Base-by-base conservation (phyloP, 2,113 vertebrate genomes). In the Sialia sialis region DNA sequence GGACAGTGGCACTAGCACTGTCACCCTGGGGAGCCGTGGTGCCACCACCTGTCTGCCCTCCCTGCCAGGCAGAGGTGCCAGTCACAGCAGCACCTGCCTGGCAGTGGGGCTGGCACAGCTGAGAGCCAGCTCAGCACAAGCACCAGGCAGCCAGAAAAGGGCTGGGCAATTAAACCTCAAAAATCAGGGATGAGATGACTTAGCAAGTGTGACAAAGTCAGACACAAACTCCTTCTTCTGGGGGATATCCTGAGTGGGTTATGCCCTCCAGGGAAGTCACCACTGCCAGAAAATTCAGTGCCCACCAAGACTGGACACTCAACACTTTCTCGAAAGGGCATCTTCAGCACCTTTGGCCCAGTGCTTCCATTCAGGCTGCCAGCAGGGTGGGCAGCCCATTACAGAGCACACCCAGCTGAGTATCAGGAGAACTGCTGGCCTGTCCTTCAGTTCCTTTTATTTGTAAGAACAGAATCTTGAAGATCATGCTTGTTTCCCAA, bases 401-500 rank as follows among this genome's bases (percentile, higher is more conserved):
- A 16, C 25, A 10, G 26, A 41, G 23, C 10, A 4, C 0, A 2
- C 7, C 44, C 36, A 34, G 6, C 12, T 0, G 0, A 62, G 43
- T 13, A 19, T 3, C 56, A 18, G 23, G 9, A 66, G 13, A 68
- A 1, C 48, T 18, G 14, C 20, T 6, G 1, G 30, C 15, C 43
- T 21, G 16, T 0, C 2, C 55, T 54, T 23, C 21, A 9, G 19
- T 4, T 32, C 32, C 29, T 22, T 32, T 34, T 1, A 16, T 26
- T 84, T 60, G 17, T 18, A 54, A 9, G 6, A 84, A 64, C 2
- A 30, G 7, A 9, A 48, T 13, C n/a, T 68, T 48, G 59, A 38
- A 34, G 29, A 27, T 4, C 2, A 0, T 5, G 5, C 8, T 68
- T 32, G 44, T 72, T 77, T 73, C 32, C 59, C 12, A 67, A 3